Conservation (phyloP, 92 coral and sea anemone genomes). For the Porites divaricata region DNA sequence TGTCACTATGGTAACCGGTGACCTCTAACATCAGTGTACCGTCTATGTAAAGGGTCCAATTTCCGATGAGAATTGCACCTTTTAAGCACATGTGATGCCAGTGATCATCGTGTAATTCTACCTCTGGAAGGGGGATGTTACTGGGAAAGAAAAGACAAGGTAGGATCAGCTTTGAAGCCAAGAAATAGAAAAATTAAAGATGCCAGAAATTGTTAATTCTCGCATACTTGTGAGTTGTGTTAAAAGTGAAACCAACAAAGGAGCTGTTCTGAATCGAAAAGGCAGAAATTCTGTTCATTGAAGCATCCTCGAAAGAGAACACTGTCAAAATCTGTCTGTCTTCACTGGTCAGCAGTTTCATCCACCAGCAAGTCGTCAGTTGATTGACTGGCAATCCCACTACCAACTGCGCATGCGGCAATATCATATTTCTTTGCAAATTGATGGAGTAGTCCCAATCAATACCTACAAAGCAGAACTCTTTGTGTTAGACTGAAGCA, state of each 20-base stretch:
- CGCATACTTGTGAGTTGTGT: slow-evolving; percentile 17
- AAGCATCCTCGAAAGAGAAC: slow-evolving; percentile 17
- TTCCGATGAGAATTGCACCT: neutral
- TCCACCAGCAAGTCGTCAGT: slow-evolving; percentile 31
- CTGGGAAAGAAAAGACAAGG: neutral
- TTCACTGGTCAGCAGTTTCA: neutral
- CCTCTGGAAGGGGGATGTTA: neutral
- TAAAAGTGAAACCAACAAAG: neutral
- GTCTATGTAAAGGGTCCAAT: neutral
- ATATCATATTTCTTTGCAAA: neutral
- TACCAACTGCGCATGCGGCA: slow-evolving; percentile 6
- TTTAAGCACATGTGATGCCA: slow-evolving; percentile 20
- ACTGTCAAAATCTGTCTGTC: neutral
- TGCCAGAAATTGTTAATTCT: neutral
- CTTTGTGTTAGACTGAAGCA: neutral
- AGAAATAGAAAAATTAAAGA: neutral
- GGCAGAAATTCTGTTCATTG: neutral
- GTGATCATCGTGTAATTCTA: neutral
- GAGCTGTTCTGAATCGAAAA: slow-evolving; percentile 10
- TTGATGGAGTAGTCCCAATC: slow-evolving; percentile 32
- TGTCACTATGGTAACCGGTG: neutral
- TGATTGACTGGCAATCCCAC: neutral
- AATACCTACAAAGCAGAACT: neutral
- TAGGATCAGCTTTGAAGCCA: neutral
- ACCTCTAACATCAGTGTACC: neutral